A percentile compares a stretch with the other conserved stretches of the same genome.
Conservation (phyloP, 2,888 invertebrate genomes). For the Ophion obscuratus region DNA sequence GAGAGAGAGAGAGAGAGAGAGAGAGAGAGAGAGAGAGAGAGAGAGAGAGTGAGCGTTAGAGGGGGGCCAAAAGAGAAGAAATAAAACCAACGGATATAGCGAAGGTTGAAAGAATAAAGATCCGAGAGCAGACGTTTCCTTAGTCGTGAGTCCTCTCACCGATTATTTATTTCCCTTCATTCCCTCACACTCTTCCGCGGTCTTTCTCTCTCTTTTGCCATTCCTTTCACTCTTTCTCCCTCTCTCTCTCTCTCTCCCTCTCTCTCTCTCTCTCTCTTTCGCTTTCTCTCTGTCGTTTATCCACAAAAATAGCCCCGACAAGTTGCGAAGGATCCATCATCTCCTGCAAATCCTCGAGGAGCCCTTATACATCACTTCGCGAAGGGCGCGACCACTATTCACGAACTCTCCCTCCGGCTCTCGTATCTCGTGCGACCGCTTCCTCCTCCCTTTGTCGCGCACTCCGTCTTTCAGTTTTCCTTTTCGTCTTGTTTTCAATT, state of each 20-base stretch:
- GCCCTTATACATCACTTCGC: conserved; percentile 11
- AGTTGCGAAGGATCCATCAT: conserved; percentile 64
- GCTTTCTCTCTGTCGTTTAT: conserved; percentile 43
- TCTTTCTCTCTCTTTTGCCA: not conserved
- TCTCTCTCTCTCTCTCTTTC: not conserved
- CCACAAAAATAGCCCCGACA: conserved; percentile 58
- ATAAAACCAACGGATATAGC: not conserved
- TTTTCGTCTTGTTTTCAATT: not conserved
- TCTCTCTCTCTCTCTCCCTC: not conserved
- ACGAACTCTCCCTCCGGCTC: not conserved
- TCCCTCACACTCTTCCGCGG: not conserved
- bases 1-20: not conserved
- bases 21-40: not conserved
- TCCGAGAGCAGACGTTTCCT: conserved; percentile 18
- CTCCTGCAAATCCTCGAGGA: conserved; percentile 36
- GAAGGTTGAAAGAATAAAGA: conserved; percentile 38
- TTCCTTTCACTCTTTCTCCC: not conserved
- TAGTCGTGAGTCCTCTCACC: conserved; percentile 9
- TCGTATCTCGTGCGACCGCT: conserved; percentile 15
- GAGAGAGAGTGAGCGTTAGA: not conserved
- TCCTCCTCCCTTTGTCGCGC: conserved; percentile 3
- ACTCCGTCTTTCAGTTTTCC: conserved; percentile 12
- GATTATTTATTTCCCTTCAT: conserved; percentile 5
- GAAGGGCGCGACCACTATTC: conserved; percentile 17
- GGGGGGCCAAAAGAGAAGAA: not conserved